Conservation (phyloP, 37 sponge, comb jelly and placozoan genomes). For the Crambe crambe region DNA sequence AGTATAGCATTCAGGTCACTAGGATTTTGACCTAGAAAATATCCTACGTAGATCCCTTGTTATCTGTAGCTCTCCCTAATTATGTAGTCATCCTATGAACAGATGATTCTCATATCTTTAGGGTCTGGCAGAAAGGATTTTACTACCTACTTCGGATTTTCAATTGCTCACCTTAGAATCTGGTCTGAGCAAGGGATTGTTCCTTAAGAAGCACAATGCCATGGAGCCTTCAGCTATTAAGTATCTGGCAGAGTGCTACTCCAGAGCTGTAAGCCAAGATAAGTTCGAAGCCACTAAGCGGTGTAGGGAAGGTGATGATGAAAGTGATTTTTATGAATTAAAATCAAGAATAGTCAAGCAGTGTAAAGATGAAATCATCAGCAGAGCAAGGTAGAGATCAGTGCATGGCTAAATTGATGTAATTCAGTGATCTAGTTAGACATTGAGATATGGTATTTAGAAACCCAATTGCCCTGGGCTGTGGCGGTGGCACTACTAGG, state of each 20-base stretch:
- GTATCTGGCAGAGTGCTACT: conserved; percentile 52
- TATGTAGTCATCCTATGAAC: too few species aligned
- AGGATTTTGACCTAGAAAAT: too few species aligned
- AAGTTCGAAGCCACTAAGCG: not conserved
- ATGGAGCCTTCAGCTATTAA: conserved; percentile 29
- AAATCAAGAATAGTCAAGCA: not conserved
- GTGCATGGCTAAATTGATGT: too few species aligned
- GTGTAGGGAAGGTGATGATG: not conserved
- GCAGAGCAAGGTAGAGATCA: conserved; percentile 33
- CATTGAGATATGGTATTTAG: too few species aligned
- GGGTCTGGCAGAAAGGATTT: conserved; percentile 47
- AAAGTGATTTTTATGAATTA: not conserved
- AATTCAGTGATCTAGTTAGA: too few species aligned
- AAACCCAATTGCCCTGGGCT: too few species aligned
- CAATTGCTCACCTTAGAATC: not conserved
- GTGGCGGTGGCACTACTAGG: too few species aligned
- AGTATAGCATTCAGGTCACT: too few species aligned
- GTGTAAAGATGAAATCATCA: conserved; percentile 13
- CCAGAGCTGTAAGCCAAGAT: conserved; percentile 15
- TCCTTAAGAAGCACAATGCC: conserved; percentile 12
- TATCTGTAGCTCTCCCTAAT: too few species aligned
- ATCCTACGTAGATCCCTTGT: too few species aligned
- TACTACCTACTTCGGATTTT: not conserved
- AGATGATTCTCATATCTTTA: too few species aligned
- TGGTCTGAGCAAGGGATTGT: not conserved